Conservation (phyloP, 2,113 vertebrate species). For the Ameiurus melas region DNA sequence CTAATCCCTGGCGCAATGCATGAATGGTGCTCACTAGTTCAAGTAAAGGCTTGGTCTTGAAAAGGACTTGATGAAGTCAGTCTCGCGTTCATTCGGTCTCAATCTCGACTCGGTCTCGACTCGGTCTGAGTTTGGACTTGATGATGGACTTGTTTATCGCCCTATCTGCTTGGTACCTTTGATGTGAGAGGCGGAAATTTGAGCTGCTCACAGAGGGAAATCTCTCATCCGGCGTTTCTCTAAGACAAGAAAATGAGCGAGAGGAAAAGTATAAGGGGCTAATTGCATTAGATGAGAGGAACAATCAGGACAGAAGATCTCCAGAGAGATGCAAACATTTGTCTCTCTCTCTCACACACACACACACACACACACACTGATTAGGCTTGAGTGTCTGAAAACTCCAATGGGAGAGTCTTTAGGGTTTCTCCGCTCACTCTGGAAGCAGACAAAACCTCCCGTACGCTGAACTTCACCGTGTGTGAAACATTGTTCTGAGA, state of each 20-base stretch:
- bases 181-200: neutral
- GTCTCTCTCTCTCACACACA: neutral
- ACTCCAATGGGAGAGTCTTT: neutral
- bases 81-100: neutral
- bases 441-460: neutral
- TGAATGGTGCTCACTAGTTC: neutral
- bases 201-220: neutral
- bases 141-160: neutral
- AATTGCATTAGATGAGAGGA: conserved; percentile 40
- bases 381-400: conserved; percentile 11
- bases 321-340: conserved; percentile 25
- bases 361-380: neutral
- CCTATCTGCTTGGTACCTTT: neutral
- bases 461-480: neutral
- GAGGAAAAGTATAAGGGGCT: conserved; percentile 35
- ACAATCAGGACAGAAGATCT: conserved; percentile 35
- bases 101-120: too few species aligned
- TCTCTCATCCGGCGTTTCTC: neutral
- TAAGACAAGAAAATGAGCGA: neutral
- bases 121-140: neutral
- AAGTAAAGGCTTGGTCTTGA: neutral
- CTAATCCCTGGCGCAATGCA: neutral
- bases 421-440: conserved; percentile 20
- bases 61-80: neutral
- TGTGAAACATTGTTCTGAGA: neutral